Percentiles rank a stretch among this genome's conserved stretches.
phyloP scores from a whole-genome alignment of 2,888 invertebrate species.

The Hemithea aestivaria region DNA sequence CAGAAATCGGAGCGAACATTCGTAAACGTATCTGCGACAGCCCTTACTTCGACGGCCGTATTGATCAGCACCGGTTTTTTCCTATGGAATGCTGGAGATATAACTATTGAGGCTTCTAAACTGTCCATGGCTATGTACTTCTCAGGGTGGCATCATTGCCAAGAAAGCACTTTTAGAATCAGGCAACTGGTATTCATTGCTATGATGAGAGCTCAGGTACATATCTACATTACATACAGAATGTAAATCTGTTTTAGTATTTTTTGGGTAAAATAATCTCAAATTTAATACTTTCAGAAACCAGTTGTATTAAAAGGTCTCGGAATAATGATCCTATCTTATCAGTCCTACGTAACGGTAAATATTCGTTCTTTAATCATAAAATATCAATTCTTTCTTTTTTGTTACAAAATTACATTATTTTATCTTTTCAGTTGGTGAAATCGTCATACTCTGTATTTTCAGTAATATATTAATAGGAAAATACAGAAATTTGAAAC shows the following conservation, averaged over 20 bases:
- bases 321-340: conserved; percentile 41
- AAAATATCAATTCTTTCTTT: no score
- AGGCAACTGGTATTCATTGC: conserved; percentile 33
- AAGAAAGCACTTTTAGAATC: conserved; percentile 24
- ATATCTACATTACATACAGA: no score
- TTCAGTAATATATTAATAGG: conserved; percentile 43
- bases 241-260: no score
- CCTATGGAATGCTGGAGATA: conserved; percentile 48
- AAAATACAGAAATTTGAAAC: neutral
- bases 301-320: conserved; percentile 41
- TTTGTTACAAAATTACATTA: neutral
- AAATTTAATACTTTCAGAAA: no score
- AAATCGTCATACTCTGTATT: conserved; percentile 47
- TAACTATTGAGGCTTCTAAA: conserved; percentile 42
- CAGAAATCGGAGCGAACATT: conserved; percentile 39
- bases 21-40: conserved; percentile 25
- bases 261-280: no score
- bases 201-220: conserved; percentile 39
- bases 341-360: conserved; percentile 33
- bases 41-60: conserved; percentile 25
- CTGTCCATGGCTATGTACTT: conserved; percentile 43
- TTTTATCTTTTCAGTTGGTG: conserved; percentile 33
- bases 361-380: no score
- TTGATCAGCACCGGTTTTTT: conserved; percentile 38
- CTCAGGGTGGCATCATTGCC: conserved; percentile 44